Evolutionary conservation across 2,888 invertebrate species (phyloP), one percentile per base, ranked within the genome.

Genomic region (Spisula solida): DNA sequence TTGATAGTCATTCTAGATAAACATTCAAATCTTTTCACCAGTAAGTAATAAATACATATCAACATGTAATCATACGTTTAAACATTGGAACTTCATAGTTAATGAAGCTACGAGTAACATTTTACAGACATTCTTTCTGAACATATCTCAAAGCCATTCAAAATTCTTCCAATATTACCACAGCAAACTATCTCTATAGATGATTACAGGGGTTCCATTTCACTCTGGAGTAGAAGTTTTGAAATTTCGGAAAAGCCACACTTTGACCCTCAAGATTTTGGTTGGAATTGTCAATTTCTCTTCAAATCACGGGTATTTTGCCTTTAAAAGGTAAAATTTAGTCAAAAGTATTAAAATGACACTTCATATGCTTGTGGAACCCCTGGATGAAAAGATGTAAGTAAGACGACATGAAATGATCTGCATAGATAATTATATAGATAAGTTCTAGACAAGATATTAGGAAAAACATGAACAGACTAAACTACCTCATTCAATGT

Each of bases 401-500:
- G 31, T 70, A 14, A 1, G 29, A 70, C 29, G 12, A 70, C 31
- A 70, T 29, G 10, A 70, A 0, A 70, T 70, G 70, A 70, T 70
- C 70, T 70, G 70, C 70, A 70, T 70, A 70, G 70, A 70, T 70
- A 66, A 66, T n/a, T n/a, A 41, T 41, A 70, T 70, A 29, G 70
- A 70, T 70, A 29, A 25, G 31, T 70, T 70, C 70, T 70, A 25
- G 14, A 70, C 29, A 29, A 25, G 10, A 31, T 1, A 70, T 41
- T 41, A 41, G 41, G 41, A 8, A 41, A 41, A 8, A 41, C 41
- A 8, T 8, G 8, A 41, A 41, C 4, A 41, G 41, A 41, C 41
- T 8, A 41, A 2, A 41, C 41, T 41, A 41, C 8, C 41, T 8
- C 2, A 41, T 41, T 41, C 41, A 5, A 5, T 41, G 41, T 41